Percentiles rank a stretch among this genome's conserved stretches.
These are phyloP conservation scores for Nipponacmea schrenckii DNA, from an alignment of 2,888 invertebrate species.

Conservation along the genomic window DNA sequence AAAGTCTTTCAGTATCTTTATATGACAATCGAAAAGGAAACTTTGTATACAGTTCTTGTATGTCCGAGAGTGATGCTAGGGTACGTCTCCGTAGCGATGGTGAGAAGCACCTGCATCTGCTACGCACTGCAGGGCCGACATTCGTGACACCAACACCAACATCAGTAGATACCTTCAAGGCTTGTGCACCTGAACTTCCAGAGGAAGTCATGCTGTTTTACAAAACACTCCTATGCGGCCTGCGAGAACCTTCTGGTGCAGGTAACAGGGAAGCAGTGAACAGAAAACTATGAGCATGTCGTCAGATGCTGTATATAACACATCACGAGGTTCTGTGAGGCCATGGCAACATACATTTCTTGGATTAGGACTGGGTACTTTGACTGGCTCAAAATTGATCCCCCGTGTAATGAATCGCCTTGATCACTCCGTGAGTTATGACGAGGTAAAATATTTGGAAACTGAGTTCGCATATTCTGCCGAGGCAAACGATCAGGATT, in stretches of 20 bases:
- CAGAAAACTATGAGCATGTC: slow-evolving; percentile 11
- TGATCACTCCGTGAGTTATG: slow-evolving; percentile 12
- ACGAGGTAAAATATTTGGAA: slow-evolving; percentile 3
- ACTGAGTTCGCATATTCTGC: slow-evolving; percentile 17
- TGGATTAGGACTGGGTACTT: slow-evolving; percentile 17
- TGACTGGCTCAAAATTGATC: slow-evolving; percentile 19
- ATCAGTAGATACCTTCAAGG: neutral
- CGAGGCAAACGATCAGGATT: slow-evolving; percentile 4
- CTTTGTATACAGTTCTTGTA: neutral
- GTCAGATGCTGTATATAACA: slow-evolving; percentile 18
- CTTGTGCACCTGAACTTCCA: neutral
- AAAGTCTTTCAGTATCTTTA: neutral
- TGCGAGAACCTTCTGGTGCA: slow-evolving; percentile 8
- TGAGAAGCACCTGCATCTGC: neutral
- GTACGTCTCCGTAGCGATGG: neutral
- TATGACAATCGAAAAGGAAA: neutral
- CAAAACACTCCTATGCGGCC: slow-evolving; percentile 11
- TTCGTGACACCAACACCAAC: neutral
- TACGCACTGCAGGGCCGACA: neutral
- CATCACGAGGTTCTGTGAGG: slow-evolving; percentile 16
- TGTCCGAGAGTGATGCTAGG: neutral
- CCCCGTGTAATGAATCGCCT: slow-evolving; percentile 15
- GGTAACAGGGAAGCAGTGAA: slow-evolving; percentile 10
- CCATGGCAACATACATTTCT: slow-evolving; percentile 19
- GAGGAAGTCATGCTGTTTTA: neutral